Percentiles rank a stretch among this genome's conserved stretches.
Evolutionary conservation across 2,888 invertebrate genomes (phyloP).

Genomic region (Synanthedon myopaeformis): DNA sequence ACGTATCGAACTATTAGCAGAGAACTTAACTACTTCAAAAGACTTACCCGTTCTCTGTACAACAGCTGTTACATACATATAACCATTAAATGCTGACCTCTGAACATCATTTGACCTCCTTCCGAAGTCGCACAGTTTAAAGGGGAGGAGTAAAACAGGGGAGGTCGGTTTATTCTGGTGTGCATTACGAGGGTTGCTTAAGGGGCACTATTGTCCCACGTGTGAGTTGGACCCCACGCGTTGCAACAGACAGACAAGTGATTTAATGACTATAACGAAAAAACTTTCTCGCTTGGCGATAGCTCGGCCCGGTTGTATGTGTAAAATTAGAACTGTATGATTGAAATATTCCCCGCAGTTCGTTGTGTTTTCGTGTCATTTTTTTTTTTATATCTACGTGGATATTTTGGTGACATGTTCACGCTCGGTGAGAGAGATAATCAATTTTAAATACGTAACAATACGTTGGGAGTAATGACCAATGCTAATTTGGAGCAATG

Average conservation of each 20-base stretch:
- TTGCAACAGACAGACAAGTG: slow-evolving; percentile 41
- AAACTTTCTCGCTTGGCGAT: slow-evolving; percentile 6
- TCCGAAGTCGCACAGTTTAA: slow-evolving; percentile 1
- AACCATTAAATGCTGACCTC: slow-evolving; percentile 23
- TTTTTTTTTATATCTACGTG: not conserved
- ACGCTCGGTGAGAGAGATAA: not conserved
- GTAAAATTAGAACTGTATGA: slow-evolving; percentile 12
- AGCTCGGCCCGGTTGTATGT: slow-evolving; percentile 7
- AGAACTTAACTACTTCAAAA: slow-evolving; percentile 47
- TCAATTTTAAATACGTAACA: not conserved
- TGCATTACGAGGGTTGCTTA: slow-evolving; percentile 24
- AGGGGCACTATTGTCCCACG: slow-evolving; percentile 47
- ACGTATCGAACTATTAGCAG: slow-evolving; percentile 36
- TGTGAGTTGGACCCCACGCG: slow-evolving; percentile 58
- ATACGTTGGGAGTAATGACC: not conserved
- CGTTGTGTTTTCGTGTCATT: not conserved
- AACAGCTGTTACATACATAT: slow-evolving; percentile 40
- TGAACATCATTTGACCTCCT: slow-evolving; percentile 10
- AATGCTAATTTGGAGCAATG: no score
- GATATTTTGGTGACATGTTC: not conserved
- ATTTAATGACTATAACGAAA: slow-evolving; percentile 51
- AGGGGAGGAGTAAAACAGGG: slow-evolving; percentile 10
- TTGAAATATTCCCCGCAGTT: slow-evolving; percentile 7
- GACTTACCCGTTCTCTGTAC: slow-evolving; percentile 27
- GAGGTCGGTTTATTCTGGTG: slow-evolving; percentile 17